phyloP scores from a whole-genome alignment of 92 coral and sea anemone genomes.

The Umimayanthus kanabou region DNA sequence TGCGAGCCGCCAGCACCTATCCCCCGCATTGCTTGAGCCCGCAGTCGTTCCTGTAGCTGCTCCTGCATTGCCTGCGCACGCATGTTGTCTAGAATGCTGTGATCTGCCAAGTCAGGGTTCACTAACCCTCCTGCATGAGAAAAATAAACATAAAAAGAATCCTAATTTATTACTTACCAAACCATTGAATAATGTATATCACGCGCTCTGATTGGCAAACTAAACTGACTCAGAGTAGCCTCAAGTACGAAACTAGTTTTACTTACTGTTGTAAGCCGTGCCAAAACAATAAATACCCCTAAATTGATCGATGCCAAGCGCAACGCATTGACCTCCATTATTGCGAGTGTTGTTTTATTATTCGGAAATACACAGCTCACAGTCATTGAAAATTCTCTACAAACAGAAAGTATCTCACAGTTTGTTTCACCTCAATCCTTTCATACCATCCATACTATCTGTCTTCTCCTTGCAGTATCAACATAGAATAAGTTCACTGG shows the following conservation, averaged over 20 bases:
- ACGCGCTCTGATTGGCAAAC: background rate
- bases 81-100: constrained; percentile 67
- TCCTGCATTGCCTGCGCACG: constrained; percentile 81
- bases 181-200: background rate
- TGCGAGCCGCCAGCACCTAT: constrained; percentile 48
- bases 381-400: no score
- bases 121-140: constrained; percentile 49
- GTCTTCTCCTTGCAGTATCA: no score
- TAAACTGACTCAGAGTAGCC: background rate
- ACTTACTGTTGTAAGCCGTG: background rate
- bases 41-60: constrained; percentile 58
- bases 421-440: no score
- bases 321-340: background rate
- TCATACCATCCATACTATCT: no score
- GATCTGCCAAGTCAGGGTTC: constrained; percentile 67
- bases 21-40: constrained; percentile 45
- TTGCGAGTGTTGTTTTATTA: background rate
- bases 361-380: background rate
- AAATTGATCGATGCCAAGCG: background rate
- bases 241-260: background rate
- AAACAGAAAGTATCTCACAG: background rate
- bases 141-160: background rate
- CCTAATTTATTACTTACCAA: background rate
- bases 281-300: no score
- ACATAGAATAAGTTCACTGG: no score